Conservation (phyloP, 2,888 invertebrate genomes). For the Odontocolon sp. region DNA sequence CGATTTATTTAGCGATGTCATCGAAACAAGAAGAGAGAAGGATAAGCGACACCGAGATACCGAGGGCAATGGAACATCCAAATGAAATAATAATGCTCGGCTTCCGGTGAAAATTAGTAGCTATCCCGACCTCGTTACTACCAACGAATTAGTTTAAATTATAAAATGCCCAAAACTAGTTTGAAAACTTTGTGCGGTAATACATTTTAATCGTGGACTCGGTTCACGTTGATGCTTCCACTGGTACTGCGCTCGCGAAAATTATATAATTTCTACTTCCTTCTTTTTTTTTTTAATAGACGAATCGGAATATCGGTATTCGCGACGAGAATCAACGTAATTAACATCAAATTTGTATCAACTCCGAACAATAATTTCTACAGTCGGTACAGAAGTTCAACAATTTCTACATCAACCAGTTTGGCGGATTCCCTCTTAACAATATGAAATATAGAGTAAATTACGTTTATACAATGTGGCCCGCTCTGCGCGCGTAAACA, state of each 20-base stretch:
- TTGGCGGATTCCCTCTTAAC: too few species aligned
- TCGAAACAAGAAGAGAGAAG: neutral
- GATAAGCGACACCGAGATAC: neutral
- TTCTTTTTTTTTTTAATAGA: neutral
- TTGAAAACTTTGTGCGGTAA: constrained; percentile 11
- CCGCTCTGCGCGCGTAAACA: too few species aligned
- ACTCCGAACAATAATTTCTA: neutral
- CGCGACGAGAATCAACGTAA: neutral
- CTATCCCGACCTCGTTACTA: constrained; percentile 4
- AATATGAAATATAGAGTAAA: too few species aligned
- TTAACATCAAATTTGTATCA: neutral
- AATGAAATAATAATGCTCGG: constrained; percentile 19
- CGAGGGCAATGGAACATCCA: constrained; percentile 5
- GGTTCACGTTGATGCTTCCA: neutral
- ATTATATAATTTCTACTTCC: neutral
- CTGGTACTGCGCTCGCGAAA: neutral
- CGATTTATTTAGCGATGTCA: too few species aligned
- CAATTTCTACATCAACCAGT: neutral
- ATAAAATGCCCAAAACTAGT: constrained; percentile 14
- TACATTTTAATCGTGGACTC: neutral
- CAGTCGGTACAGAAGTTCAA: neutral
- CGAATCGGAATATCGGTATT: too few species aligned
- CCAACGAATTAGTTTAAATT: constrained; percentile 8
- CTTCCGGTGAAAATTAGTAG: constrained; percentile 8
- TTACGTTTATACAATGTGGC: too few species aligned